These are phyloP conservation scores for Lordiphosa collinella DNA, from an alignment of 1,140 invertebrate species.

Conservation along the genomic window DNA sequence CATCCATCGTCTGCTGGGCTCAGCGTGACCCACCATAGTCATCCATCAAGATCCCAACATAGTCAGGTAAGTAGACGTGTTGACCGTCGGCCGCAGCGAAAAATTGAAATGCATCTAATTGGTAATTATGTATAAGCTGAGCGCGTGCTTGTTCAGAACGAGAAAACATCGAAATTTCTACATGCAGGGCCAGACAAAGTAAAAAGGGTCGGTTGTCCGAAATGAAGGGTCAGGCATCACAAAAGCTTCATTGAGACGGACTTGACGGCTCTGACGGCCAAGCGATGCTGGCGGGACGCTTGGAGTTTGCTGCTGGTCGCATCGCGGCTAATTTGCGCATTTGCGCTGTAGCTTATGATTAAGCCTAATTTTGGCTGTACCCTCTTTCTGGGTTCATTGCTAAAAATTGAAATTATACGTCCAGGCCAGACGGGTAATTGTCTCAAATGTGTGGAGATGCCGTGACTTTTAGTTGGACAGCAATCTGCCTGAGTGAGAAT, in stretches of 20 bases:
- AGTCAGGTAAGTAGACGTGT: constrained; percentile 27
- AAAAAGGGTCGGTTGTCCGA: constrained; percentile 9
- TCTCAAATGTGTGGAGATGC: constrained; percentile 29
- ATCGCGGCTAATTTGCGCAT: constrained; percentile 45
- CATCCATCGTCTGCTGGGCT: constrained; percentile 6
- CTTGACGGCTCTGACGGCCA: background rate
- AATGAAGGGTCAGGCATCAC: constrained; percentile 22
- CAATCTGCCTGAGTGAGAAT: constrained; percentile 1
- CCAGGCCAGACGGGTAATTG: constrained; percentile 33
- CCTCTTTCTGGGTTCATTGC: constrained; percentile 18
- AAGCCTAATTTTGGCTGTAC: constrained; percentile 40
- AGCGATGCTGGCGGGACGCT: constrained; percentile 2
- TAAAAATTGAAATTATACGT: constrained; percentile 41
- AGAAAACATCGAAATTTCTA: constrained; percentile 2
- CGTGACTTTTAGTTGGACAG: background rate
- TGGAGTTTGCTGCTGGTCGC: background rate
- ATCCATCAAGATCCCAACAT: constrained; percentile 32
- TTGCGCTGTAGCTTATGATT: constrained; percentile 40
- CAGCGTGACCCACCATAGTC: constrained; percentile 1
- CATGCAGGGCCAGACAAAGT: constrained; percentile 2
- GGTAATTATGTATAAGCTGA: constrained; percentile 48
- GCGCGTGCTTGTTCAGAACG: constrained; percentile 47
- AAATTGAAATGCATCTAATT: constrained; percentile 62
- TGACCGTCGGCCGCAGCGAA: constrained; percentile 44
- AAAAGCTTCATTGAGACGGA: constrained; percentile 1